Evolutionary conservation across 1,140 invertebrate genomes (phyloP), one percentile per base, ranked within the genome.

Genomic region (Diplogasteroides magnus): DNA sequence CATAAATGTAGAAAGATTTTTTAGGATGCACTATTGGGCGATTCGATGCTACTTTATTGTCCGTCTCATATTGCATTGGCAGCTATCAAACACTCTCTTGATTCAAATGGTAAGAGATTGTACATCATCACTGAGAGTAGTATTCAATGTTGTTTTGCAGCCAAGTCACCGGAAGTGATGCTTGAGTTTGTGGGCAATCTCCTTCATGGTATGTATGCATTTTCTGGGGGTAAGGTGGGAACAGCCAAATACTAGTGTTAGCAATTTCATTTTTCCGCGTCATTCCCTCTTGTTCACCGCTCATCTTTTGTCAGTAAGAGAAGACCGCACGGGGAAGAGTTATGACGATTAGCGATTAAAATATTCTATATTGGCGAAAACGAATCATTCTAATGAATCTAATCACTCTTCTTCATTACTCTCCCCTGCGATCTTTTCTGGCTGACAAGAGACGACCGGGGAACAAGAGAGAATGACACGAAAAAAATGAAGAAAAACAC

Each of bases 51-150:
- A 2, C 59, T 83, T 13, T 82, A 76, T 56, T 64, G 79, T 1
- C 80, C 80, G 15, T 76, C 80, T 1, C 80, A 83, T 31, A 82
- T 82, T 56, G 77, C 80, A 1, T 58, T 82, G 13, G 81, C 80
- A 0, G 80, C 81, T 15, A 48, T 82, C 2, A 77, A 76, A 55
- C 77, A 74, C 63, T 81, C 77, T n/a, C 62, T 81, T 2, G 63
- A 80, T 19, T 63, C 66, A n/a, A 55, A 67, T 29, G 67, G 77
- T 74, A 67, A 64, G 29, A 48, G 37, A 48, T 48, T 6, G 37
- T 6, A 48, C 37, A 6, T 19, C 6, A 48, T 48, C 37, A 48
- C 37, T 48, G 37, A 48, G 37, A 11, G 6, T 19, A 48, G 19
- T 48, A 48, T 11, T 11, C 19, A 48, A 48, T 2, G 15, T 32